Evolutionary conservation across 2,888 invertebrate species (phyloP), one percentile per base, ranked within the genome.

Genomic region (Sinohyriopsis cumingii): DNA sequence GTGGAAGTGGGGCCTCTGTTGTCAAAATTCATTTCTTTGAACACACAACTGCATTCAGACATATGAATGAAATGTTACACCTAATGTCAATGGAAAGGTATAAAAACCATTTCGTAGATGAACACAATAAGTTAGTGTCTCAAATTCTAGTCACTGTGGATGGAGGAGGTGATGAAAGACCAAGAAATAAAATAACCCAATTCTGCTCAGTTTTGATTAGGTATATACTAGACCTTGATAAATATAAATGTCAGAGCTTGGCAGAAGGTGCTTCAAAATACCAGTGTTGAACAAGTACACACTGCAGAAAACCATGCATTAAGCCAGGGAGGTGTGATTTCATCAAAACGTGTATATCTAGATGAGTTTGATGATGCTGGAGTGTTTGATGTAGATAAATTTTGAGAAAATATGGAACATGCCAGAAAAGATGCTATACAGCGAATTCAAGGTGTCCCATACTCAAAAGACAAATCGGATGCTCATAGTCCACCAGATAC

Each of bases 231-330:
- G 66, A 70, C 55, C 25, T 70, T 33, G 66, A 66, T 22, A 70
- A 70, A 55, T 55, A 66, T 18, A 66, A 59, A 56, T 33, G 55
- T 45, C 59, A 59, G 45, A 59, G 65, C 20, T 65, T 60, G 45
- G 65, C 65, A 60, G 67, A 66, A 28, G 9, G 33, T 24, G 70
- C 55, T 55, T 70, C 70, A 5, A 70, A 70, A 70, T 45, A 61
- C 19, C 66, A 62, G 55, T n/a, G 70, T 70, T n/a, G 66, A 70
- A 61, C 33, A 63, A 45, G 53, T 59, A n/a, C 70, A 66, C 33
- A n/a, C 60, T 3, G 65, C 69, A 24, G 65, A 69, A 66, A 69
- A 69, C 33, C 55, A 62, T 19, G 63, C 66, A 18, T 33, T 60
- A 20, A 69, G 69, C 45, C 69, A 69, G 45, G 12, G 55, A 18